A percentile compares a stretch with the other conserved stretches of the same genome.
Conservation (phyloP, 2,113 vertebrate genomes). For the Carollia perspicillata region DNA sequence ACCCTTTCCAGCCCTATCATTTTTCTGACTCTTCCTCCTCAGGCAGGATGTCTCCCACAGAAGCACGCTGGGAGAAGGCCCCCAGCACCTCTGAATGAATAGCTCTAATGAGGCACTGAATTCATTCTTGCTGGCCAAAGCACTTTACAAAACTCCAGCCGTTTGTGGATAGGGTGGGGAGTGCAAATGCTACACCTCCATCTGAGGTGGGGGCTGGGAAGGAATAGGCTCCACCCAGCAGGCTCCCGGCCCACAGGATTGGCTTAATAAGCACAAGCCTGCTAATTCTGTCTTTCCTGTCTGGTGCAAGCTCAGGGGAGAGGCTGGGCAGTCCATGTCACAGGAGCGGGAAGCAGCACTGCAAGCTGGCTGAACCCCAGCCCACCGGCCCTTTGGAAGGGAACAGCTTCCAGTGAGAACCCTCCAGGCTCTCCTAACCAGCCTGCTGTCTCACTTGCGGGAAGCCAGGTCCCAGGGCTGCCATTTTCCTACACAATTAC, state of each 20-base stretch:
- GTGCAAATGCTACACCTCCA: neutral
- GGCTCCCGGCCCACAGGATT: neutral
- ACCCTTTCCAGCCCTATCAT: neutral
- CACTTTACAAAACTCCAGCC: neutral
- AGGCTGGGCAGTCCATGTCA: fast-evolving
- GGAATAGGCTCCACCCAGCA: neutral
- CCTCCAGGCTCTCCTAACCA: neutral
- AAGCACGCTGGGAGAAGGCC: neutral
- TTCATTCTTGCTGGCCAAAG: neutral
- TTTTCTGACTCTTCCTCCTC: neutral
- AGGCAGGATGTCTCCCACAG: neutral
- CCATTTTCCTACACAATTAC: neutral
- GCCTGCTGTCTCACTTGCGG: neutral
- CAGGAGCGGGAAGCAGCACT: neutral
- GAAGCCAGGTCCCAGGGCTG: slow-evolving; percentile 40
- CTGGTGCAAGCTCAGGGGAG: neutral
- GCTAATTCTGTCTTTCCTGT: neutral
- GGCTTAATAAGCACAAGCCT: neutral
- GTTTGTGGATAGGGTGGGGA: fast-evolving
- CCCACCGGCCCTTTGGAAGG: neutral
- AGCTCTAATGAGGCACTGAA: neutral
- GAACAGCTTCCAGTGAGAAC: neutral
- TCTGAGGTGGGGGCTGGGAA: neutral
- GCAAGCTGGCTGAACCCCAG: fast-evolving
- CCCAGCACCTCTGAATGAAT: neutral